phyloP scores from a whole-genome alignment of 2,888 invertebrate species.

The Minunthozetes semirufus region DNA sequence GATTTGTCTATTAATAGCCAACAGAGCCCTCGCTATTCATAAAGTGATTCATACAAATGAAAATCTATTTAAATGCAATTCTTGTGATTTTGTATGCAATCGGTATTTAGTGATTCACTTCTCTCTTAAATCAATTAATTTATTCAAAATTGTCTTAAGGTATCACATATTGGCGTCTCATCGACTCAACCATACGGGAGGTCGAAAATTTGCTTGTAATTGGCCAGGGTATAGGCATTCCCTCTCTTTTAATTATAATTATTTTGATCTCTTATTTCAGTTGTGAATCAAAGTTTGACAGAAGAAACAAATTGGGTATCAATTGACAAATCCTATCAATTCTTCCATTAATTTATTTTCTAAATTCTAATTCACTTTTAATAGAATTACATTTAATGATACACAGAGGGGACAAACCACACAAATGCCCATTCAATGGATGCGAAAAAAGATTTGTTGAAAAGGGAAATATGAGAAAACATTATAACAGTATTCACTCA shows the following conservation, averaged over 20 bases:
- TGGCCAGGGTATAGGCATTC: constrained; percentile 34
- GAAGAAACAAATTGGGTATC: constrained; percentile 28
- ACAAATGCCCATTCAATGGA: neutral
- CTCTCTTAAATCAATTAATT: too few relatives aligned
- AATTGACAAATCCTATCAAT: neutral
- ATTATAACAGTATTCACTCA: too few relatives aligned
- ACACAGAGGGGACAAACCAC: neutral
- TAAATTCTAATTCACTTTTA: neutral
- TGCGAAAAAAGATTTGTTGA: constrained; percentile 10
- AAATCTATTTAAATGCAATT: too few relatives aligned
- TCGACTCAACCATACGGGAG: constrained; percentile 25
- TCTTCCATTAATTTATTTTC: neutral
- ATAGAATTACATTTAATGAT: neutral
- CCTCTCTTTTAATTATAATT: too few relatives aligned
- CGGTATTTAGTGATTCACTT: too few relatives aligned
- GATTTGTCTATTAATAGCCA: neutral
- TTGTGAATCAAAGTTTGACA: constrained; percentile 29
- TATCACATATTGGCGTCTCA: constrained; percentile 1
- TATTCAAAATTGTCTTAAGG: too few relatives aligned
- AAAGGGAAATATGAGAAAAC: constrained; percentile 5
- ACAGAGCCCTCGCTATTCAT: neutral
- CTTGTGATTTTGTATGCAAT: too few relatives aligned
- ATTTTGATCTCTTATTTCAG: too few relatives aligned
- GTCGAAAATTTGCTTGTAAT: constrained; percentile 15
- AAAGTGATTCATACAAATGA: neutral